Conservation (phyloP, 2,113 vertebrate genomes). For the Raphicerus campestris region DNA sequence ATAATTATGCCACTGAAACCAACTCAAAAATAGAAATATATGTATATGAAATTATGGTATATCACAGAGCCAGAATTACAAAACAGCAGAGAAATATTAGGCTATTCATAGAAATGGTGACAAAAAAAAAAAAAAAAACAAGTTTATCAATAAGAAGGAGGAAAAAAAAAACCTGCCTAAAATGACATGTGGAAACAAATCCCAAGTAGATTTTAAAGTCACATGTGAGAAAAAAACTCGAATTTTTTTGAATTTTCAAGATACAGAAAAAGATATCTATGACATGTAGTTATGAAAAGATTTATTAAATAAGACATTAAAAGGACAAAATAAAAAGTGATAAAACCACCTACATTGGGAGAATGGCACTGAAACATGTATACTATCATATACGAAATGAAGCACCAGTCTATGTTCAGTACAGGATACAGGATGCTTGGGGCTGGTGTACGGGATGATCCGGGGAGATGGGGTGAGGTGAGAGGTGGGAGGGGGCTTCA, state of each 20-base stretch:
- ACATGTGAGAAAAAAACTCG: background rate
- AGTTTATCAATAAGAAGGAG: background rate
- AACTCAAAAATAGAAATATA: background rate
- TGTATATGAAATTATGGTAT: background rate
- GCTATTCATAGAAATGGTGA: background rate
- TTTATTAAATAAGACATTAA: background rate
- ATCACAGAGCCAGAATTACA: background rate
- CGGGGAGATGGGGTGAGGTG: too few species aligned
- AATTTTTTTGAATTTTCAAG: background rate
- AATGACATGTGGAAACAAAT: background rate
- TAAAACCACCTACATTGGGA: background rate
- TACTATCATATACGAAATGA: too few species aligned
- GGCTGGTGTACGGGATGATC: too few species aligned
- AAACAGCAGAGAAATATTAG: background rate
- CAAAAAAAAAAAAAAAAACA: background rate
- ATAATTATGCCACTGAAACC: background rate
- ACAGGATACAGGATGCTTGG: too few species aligned
- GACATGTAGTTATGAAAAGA: background rate
- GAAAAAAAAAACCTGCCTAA: background rate
- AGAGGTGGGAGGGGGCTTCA: too few species aligned
- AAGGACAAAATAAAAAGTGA: constrained; percentile 2
- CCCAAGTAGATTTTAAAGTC: background rate
- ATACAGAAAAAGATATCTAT: background rate
- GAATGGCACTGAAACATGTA: too few species aligned
- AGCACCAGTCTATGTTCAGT: too few species aligned